phyloP scores from a whole-genome alignment of 2,888 invertebrate genomes.

The Acrobasis consociella region DNA sequence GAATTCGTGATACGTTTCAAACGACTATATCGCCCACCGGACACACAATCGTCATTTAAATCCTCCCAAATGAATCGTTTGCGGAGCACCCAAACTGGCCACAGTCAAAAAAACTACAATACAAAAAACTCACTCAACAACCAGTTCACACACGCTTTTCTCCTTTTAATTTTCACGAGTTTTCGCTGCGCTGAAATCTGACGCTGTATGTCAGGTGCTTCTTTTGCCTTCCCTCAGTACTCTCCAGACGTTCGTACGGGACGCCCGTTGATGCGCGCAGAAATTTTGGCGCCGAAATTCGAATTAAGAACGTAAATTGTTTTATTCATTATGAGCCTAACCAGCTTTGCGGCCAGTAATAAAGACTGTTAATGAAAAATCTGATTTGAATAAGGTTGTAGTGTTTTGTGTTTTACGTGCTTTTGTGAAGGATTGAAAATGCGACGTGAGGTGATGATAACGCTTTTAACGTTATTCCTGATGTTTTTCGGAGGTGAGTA shows the following conservation, averaged over 20 bases:
- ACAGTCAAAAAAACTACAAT: constrained; percentile 31
- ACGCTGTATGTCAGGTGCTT: constrained; percentile 42
- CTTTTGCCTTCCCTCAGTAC: constrained; percentile 48
- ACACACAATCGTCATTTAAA: constrained; percentile 54
- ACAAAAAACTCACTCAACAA: constrained; percentile 7
- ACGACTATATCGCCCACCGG: constrained; percentile 44
- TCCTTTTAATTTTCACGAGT: constrained; percentile 25
- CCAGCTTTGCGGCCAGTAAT: constrained; percentile 23
- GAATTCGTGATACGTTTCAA: constrained; percentile 43
- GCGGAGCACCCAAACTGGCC: constrained; percentile 38
- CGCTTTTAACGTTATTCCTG: constrained; percentile 52
- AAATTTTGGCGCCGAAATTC: constrained; percentile 40
- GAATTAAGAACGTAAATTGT: constrained; percentile 38
- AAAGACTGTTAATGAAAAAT: constrained; percentile 13
- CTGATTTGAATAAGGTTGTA: constrained; percentile 30
- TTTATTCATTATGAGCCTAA: constrained; percentile 27
- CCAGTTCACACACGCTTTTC: constrained; percentile 37
- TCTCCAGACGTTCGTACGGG: constrained; percentile 42
- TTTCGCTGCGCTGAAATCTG: constrained; percentile 47
- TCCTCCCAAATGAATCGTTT: constrained; percentile 52
- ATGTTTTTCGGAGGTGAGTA: constrained; percentile 67
- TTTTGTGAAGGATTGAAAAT: constrained; percentile 36
- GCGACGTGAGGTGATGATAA: constrained; percentile 50
- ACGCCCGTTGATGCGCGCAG: constrained; percentile 37
- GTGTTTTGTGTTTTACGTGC: constrained; percentile 38